Percentiles rank a stretch among this genome's conserved stretches.
These are phyloP conservation scores for Pseudomyrmex concolor DNA, from an alignment of 1,140 invertebrate genomes.

Conservation along the genomic window DNA sequence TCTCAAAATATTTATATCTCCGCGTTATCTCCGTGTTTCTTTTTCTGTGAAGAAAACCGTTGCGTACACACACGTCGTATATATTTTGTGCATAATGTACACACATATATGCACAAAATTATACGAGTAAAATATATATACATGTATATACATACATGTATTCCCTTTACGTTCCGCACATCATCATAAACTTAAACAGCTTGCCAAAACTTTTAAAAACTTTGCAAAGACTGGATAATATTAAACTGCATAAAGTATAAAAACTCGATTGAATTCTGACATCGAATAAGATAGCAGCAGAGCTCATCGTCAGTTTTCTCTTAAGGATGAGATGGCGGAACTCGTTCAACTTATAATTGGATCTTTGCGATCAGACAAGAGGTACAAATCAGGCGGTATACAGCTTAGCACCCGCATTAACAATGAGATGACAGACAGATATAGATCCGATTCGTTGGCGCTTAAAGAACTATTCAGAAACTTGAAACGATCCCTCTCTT, in stretches of 20 bases:
- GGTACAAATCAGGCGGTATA: slow-evolving; percentile 53
- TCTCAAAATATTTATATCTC: slow-evolving; percentile 7
- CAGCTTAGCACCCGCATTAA: slow-evolving; percentile 19
- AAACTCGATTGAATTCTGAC: slow-evolving; percentile 2
- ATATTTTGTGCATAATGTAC: not conserved
- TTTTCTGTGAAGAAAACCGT: not conserved
- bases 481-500: slow-evolving; percentile 26
- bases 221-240: not conserved
- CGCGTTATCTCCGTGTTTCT: too few relatives aligned
- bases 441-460: slow-evolving; percentile 43
- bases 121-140: too few relatives aligned
- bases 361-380: slow-evolving; percentile 58
- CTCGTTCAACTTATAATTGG: slow-evolving; percentile 70
- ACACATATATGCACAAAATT: too few relatives aligned
- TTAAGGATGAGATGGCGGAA: slow-evolving; percentile 35
- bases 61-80: not conserved
- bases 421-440: slow-evolving; percentile 53
- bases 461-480: slow-evolving; percentile 58
- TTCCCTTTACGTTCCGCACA: too few relatives aligned
- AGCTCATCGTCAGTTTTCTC: not conserved
- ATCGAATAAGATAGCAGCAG: not conserved
- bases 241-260: not conserved
- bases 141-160: too few relatives aligned
- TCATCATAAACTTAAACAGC: too few relatives aligned
- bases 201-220: too few relatives aligned